Conservation (phyloP, 2,113 vertebrate genomes). For the Glareola pratincola region DNA sequence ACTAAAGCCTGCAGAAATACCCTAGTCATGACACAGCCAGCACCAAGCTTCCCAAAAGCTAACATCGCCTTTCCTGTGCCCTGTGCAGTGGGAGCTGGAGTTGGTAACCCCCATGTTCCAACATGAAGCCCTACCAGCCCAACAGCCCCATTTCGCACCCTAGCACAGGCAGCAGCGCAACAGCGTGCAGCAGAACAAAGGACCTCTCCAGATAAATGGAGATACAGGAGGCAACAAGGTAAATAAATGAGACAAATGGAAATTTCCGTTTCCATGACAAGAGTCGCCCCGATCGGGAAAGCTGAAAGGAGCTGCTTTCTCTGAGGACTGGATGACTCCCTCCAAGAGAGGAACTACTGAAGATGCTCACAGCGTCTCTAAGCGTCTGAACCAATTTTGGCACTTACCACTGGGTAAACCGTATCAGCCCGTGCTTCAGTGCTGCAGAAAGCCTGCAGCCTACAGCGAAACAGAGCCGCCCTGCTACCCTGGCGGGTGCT, state of each 20-base stretch:
- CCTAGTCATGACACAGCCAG: accelerated
- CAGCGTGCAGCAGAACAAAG: background rate
- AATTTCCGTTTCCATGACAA: background rate
- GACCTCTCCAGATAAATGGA: background rate
- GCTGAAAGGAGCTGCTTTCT: too few species aligned
- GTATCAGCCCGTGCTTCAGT: background rate
- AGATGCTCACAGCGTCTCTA: too few species aligned
- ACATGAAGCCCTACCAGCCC: background rate
- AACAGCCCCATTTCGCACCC: accelerated
- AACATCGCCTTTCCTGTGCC: background rate
- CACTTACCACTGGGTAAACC: accelerated
- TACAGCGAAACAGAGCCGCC: background rate
- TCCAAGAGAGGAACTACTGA: accelerated
- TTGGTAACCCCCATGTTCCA: background rate
- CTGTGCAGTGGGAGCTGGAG: accelerated
- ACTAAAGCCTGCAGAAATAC: background rate
- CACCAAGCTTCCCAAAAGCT: background rate
- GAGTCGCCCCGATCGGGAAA: background rate
- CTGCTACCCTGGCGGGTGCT: background rate
- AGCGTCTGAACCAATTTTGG: accelerated
- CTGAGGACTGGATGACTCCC: background rate
- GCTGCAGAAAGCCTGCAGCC: background rate
- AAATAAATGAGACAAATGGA: background rate
- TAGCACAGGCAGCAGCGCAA: accelerated
- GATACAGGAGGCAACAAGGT: background rate